phyloP scores from a whole-genome alignment of 1,140 invertebrate species.

The Melitaea cinxia region DNA sequence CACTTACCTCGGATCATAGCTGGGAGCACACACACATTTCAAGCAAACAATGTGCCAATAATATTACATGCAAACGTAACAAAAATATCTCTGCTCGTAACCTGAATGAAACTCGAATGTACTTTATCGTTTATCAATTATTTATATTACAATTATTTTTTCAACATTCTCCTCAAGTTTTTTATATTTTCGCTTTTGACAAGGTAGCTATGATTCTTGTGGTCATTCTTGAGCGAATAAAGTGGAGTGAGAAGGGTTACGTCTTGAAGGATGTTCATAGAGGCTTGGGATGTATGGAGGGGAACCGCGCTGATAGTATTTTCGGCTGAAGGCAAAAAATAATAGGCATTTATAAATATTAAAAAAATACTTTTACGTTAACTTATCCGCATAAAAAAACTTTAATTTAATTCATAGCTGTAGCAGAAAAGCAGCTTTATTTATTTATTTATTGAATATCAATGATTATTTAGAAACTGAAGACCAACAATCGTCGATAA shows the following conservation, averaged over 20 bases:
- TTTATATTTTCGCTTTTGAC: conserved; percentile 23
- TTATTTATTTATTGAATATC: background rate
- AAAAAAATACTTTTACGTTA: background rate
- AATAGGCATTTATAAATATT: conserved; percentile 26
- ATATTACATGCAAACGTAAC: conserved; percentile 57
- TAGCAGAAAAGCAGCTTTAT: background rate
- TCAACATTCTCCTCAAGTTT: conserved; percentile 28
- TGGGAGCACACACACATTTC: conserved; percentile 45
- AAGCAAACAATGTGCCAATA: conserved; percentile 62
- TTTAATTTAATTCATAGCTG: too few species aligned
- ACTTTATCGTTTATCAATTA: conserved; percentile 45
- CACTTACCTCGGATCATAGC: conserved; percentile 50
- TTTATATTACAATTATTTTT: conserved; percentile 30
- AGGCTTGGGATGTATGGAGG: conserved; percentile 63
- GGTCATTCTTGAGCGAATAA: conserved; percentile 10
- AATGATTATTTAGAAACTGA: conserved; percentile 32
- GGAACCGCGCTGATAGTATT: conserved; percentile 47
- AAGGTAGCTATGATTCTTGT: conserved; percentile 33
- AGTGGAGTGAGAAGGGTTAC: conserved; percentile 28
- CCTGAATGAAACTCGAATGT: conserved; percentile 34
- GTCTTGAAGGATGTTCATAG: conserved; percentile 62
- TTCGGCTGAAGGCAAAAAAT: conserved; percentile 54
- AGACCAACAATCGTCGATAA: conserved; percentile 17
- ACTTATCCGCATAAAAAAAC: background rate
- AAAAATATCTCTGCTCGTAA: conserved; percentile 69